Evolutionary conservation across 1,140 invertebrate genomes (phyloP).

Genomic region (Luehdorfia chinensis): DNA sequence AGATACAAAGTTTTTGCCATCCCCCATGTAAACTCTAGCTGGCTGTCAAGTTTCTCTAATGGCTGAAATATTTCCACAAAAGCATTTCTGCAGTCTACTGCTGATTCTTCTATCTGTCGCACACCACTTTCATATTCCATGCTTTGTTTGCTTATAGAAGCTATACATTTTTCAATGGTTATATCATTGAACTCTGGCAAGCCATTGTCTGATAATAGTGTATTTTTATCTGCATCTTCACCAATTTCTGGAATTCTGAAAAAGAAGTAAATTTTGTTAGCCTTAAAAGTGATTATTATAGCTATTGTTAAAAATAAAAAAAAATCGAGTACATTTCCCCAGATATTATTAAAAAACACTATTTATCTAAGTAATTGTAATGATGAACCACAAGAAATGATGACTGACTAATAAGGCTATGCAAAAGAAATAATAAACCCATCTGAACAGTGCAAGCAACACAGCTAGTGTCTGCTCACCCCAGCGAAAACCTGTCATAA

Average conservation of each 20-base stretch:
- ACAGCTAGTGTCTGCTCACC: too few species aligned
- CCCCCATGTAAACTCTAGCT: constrained; percentile 91
- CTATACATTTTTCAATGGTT: constrained; percentile 89
- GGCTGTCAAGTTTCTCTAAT: constrained; percentile 84
- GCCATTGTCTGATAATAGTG: constrained; percentile 83
- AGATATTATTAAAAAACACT: neutral
- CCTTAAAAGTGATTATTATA: too few species aligned
- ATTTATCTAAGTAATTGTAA: neutral
- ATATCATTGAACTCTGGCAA: constrained; percentile 89
- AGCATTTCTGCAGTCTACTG: constrained; percentile 78
- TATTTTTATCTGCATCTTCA: constrained; percentile 85
- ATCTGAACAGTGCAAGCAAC: too few species aligned
- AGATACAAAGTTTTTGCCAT: constrained; percentile 89
- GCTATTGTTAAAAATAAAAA: too few species aligned
- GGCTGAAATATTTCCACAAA: constrained; percentile 87
- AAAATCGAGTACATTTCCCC: too few species aligned
- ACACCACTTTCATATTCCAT: constrained; percentile 90
- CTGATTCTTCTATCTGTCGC: constrained; percentile 79
- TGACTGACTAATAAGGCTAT: too few species aligned
- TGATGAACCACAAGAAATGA: too few species aligned
- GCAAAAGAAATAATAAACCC: too few species aligned
- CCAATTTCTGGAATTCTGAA: constrained; percentile 94
- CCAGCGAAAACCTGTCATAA: too few species aligned
- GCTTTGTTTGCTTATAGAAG: constrained; percentile 88
- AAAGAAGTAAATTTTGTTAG: constrained; percentile 27